Conservation (phyloP, 2,797 vertebrate genomes). For the Scleropages formosus region DNA sequence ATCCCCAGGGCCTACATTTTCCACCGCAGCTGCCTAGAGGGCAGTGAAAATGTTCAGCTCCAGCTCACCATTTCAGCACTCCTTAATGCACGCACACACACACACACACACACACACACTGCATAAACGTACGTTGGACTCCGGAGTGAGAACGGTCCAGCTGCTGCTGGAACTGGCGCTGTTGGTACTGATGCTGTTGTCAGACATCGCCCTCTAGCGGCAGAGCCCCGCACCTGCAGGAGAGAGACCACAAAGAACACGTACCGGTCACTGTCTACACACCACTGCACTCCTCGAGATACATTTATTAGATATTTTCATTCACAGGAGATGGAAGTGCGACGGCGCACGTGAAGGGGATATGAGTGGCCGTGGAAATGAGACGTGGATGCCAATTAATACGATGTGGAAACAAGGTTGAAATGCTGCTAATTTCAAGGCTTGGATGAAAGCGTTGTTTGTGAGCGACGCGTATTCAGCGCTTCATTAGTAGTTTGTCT, state of each 20-base stretch:
- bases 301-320: no score
- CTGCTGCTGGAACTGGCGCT: slow-evolving; percentile 64
- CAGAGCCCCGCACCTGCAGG: slow-evolving; percentile 60
- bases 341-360: no score
- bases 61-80: neutral
- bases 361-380: no score
- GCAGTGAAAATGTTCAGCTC: neutral
- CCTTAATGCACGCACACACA: neutral
- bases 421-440: no score
- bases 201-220: slow-evolving; percentile 75
- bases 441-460: neutral
- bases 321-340: no score
- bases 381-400: no score
- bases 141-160: slow-evolving; percentile 79
- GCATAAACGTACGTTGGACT: slow-evolving; percentile 61
- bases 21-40: slow-evolving; percentile 55
- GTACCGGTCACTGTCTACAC: neutral
- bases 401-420: no score
- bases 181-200: slow-evolving; percentile 58
- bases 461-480: slow-evolving; percentile 43
- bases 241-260: slow-evolving; percentile 31
- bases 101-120: neutral
- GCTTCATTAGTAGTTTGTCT: slow-evolving; percentile 67
- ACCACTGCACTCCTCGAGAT: no score
- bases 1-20: slow-evolving; percentile 58